Evolutionary conservation across 2,797 vertebrate genomes (phyloP).

Genomic region (Karalla daura): DNA sequence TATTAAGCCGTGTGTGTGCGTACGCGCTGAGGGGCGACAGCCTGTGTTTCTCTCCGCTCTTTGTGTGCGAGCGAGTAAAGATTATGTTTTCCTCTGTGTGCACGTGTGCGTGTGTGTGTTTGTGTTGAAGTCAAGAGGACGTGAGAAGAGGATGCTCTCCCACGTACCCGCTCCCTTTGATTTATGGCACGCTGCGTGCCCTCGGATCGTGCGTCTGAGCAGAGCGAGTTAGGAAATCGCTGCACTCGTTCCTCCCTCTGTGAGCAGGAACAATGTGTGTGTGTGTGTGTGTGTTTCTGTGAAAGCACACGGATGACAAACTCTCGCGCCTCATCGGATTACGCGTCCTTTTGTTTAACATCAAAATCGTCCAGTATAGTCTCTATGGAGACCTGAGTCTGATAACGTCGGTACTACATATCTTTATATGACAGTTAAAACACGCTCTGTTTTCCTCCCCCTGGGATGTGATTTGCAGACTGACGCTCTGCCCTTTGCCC

Average conservation of each 20-base stretch:
- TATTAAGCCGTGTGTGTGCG: constrained; percentile 29
- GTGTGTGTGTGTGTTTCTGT: constrained; percentile 2
- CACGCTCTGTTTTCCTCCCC: no score
- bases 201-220: constrained; percentile 27
- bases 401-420: no score
- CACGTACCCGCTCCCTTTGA: constrained; percentile 51
- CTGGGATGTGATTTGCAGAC: no score
- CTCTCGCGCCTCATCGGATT: no score
- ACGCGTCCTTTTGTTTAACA: no score
- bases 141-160: constrained; percentile 61
- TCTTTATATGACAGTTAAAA: no score
- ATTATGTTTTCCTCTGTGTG: constrained; percentile 49
- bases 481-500: no score
- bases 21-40: constrained; percentile 29
- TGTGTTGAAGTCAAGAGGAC: constrained; percentile 53
- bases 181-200: constrained; percentile 54
- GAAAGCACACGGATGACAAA: not conserved
- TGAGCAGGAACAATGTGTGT: constrained; percentile 17
- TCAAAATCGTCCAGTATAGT: no score
- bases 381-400: no score
- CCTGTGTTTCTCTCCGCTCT: constrained; percentile 49
- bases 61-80: constrained; percentile 27
- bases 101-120: constrained; percentile 39
- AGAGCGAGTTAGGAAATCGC: constrained; percentile 28
- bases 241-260: constrained; percentile 17